Base-by-base conservation (phyloP, 1,140 invertebrate species). In the Sycobia sp. region DNA sequence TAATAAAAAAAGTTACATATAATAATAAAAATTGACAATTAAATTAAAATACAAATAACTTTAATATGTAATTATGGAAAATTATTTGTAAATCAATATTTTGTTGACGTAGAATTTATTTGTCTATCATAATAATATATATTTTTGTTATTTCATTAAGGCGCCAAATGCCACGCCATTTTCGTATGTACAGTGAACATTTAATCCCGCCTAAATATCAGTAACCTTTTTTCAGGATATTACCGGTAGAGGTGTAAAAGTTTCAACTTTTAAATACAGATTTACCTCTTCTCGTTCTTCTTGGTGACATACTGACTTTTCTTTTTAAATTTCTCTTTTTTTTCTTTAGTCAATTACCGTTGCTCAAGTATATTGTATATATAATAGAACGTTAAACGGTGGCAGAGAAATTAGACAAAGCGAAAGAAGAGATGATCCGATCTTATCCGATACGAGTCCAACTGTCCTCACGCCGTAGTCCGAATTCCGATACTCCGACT, bases 91-190 rank as follows among this genome's bases (percentile, higher is more conserved):
- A 13, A 25, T 46, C 4, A 46, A 25, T 25, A 46, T 9, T 22
- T 22, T 23, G 11, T 13, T 23, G 10, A 13, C n/a, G n/a, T n/a
- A n/a, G n/a, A 25, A 7, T 46, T 13, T 46, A 11, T 46, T 23
- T 10, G 1, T 10, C 4, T 27, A 7, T 14, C 13, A 23, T 7
- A 38, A 22, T 10, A 51, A 3, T 18, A 20, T 25, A 13, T 3
- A 10, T 3, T 5, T 20, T 16, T 13, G 13, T 34, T 36, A 23
- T 54, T 54, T 22, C 7, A 39, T 60, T 44, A 39, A 64, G 57
- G 66, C 71, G 71, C 69, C 67, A 70, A 72, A 68, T 47, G 13
- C 10, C 20, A 64, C 68, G 69, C 71, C 71, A 73, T 73, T 18
- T 67, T 66, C 56, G 22, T 46, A 34, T 58, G 23, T n/a, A 46